Base-by-base conservation (phyloP, 2,797 vertebrate genomes). In the Manis pentadactyla region DNA sequence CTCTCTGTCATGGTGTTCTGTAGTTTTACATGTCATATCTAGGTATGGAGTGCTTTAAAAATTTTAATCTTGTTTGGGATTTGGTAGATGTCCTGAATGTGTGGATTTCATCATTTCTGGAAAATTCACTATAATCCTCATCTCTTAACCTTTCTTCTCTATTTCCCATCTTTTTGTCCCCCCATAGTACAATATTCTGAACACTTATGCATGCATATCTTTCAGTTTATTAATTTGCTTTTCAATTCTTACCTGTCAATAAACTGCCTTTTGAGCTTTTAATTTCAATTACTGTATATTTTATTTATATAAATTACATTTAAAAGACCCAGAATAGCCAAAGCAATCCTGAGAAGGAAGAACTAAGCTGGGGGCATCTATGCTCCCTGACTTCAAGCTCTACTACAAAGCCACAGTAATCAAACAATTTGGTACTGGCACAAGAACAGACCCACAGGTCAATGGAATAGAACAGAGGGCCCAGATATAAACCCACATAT, bases 101-200 rank as follows among this genome's bases (percentile, higher is more conserved):
- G 49, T 78, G 29, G 15, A 13, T 63, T 66, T 37, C 73, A 68
- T 57, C 49, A 86, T 63, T 89, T 83, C 74, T 93, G 51, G 29
- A 89, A 93, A 94, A 85, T 73, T 95, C 71, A 64, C 88, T 91
- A 2, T 66, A 93, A 12, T 87, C 37, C 21, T 77, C 42, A 13
- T 78, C 68, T 93, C 12, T 74, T 59, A 53, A 71, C 37, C 57
- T 34, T 23, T 69, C 61, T 79, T 78, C 19, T 61, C 8, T 27
- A 89, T 42, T 42, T 77, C 42, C 31, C 14, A 23, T 34, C 51
- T 78, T 27, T 59, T 37, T 61, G 19, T 61, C 42, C 29, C 29
- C 15, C 29, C 17, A 13, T 11, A 25, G 21, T 49, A 61, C 15
- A 81, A 69, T 1, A 59, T 84, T 75, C 64, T 66, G 27, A 79